Evolutionary conservation across 2,113 vertebrate genomes (phyloP), one percentile per base, ranked within the genome.

Genomic region (Neomonachus schauinslandi): DNA sequence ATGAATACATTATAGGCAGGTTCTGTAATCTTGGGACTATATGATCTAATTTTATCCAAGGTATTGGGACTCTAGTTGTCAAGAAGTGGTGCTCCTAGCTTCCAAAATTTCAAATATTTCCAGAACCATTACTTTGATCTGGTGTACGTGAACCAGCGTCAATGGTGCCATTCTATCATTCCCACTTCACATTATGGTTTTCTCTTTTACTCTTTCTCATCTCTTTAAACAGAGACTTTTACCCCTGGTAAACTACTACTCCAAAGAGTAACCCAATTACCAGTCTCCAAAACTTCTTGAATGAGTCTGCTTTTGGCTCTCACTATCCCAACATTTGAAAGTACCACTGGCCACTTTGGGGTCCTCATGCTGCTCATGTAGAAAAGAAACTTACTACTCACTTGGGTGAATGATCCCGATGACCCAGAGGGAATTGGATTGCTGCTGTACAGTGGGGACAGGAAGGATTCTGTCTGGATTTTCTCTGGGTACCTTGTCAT

Each of bases 111-210:
- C 21, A n/a, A 63, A 7, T 51, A 26, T 24, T 80, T 81, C 39
- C 14, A 85, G 57, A 42, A 21, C 5, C 49, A 5, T 7, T 49
- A 4, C 42, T 72, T 76, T 46, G 36, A 12, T 36, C 33, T 76
- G 51, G 33, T 9, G 4, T 72, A 1, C 4, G 12, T 19, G 18
- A 16, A 22, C 49, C 49, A 26, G 6, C 0, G 10, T 7, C 33
- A 69, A 8, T 7, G 55, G 4, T 13, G n/a, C 28, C 21, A 12
- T 21, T 51, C 21, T 39, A 24, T 53, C 26, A 28, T 4, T 36
- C 46, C 21, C 18, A 33, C 55, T 12, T 39, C 26, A 9, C 24
- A 19, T 24, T 9, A 39, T 2, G 7, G 31, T 46, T n/a, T 67
- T 63, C 21, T 91, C 4, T 39, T 88, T 9, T 42, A 31, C 18